Percentiles rank a stretch among this genome's conserved stretches.
Evolutionary conservation across 2,113 vertebrate species (phyloP).

Genomic region (Acrocephalus arundinaceus): DNA sequence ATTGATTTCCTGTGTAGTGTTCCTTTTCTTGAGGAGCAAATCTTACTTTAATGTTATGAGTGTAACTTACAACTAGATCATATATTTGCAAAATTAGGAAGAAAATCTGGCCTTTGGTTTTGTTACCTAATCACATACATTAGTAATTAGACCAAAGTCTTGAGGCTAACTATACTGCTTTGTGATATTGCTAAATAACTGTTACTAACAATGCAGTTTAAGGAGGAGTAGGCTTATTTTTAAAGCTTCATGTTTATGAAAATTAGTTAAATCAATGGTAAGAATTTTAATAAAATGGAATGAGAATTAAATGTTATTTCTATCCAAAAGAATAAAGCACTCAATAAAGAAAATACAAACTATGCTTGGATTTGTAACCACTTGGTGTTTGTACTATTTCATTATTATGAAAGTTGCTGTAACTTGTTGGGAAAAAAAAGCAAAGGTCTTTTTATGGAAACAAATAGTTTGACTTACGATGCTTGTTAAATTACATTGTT

Average conservation of each 20-base stretch:
- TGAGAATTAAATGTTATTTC: slow-evolving; percentile 29
- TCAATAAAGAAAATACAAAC: slow-evolving; percentile 43
- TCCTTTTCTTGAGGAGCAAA: background rate
- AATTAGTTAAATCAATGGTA: background rate
- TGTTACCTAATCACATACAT: background rate
- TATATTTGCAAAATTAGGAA: background rate
- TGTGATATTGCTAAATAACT: background rate
- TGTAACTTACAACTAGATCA: background rate
- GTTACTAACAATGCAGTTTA: background rate
- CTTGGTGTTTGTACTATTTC: slow-evolving; percentile 35
- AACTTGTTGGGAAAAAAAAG: background rate
- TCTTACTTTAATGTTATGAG: background rate
- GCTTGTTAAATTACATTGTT: background rate
- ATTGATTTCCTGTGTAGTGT: background rate
- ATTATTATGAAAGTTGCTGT: background rate
- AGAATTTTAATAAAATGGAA: slow-evolving; percentile 44
- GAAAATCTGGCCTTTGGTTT: background rate
- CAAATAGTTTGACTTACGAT: background rate
- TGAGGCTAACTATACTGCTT: background rate
- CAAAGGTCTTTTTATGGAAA: background rate
- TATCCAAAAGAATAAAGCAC: slow-evolving; percentile 46
- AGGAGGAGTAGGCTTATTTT: background rate
- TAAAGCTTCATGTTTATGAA: background rate
- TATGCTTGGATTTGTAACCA: slow-evolving; percentile 45
- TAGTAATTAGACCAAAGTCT: background rate